Evolutionary conservation across 1,140 invertebrate species (phyloP), one percentile per base, ranked within the genome.

Genomic region (Neodiprion virginianus): DNA sequence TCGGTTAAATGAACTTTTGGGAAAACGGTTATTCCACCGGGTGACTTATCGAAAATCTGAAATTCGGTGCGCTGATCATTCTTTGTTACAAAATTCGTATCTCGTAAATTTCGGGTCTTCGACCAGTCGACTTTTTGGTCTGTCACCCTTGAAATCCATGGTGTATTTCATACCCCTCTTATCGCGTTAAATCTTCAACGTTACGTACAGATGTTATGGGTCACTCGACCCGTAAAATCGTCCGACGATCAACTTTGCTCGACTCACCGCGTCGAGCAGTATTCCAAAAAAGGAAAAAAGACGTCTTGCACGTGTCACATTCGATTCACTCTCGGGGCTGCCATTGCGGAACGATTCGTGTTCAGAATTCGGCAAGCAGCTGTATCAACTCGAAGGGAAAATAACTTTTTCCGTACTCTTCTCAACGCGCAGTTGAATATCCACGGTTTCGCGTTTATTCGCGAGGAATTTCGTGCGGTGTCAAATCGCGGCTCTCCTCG

Each of bases 301-400:
- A 17, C 53, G n/a, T 61, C 53, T 61, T 61, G 53, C 53, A 61
- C 11, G n/a, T 61, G 53, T 61, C 53, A 61, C 53, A 61, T 61
- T 61, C 53, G 53, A 61, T 61, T 61, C 53, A 61, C 53, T 61
- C 53, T 61, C 53, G n/a, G 53, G 8, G 4, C 53, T 17, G 11
- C 5, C 53, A 61, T 61, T 61, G n/a, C 53, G 11, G 53, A 61
- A 61, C 11, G 53, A 61, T 61, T 61, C 53, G 53, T 61, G 53
- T 61, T 61, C 53, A 61, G 53, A 61, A 61, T 61, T 61, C 53
- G 53, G 4, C 53, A 17, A 61, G 53, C n/a, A 17, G 53, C 53
- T 61, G 53, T 12, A 14, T 4, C n/a, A 8, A 17, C 11, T 61
- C 4, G 8, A 61, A 61, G 53, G 53, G 53, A 61, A 61, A 14